phyloP scores from a whole-genome alignment of 2,888 invertebrate species.

The Mythimna albipuncta region DNA sequence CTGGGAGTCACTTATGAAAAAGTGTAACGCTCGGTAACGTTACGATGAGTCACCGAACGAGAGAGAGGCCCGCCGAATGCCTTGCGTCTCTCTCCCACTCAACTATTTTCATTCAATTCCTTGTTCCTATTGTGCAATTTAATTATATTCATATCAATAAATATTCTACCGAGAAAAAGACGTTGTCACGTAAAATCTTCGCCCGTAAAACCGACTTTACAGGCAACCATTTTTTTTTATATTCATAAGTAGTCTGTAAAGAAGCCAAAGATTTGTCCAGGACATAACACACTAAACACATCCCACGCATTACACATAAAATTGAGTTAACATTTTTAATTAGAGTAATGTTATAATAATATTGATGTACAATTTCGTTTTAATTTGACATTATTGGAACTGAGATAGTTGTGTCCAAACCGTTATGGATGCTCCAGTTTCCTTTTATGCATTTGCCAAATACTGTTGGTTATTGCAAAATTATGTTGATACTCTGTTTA shows the following conservation, averaged over 20 bases:
- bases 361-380: slow-evolving; percentile 9
- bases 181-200: no score
- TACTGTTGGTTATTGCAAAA: neutral
- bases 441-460: neutral
- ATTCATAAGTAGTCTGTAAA: slow-evolving; percentile 18
- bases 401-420: neutral
- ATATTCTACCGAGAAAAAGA: no score
- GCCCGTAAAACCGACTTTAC: no score
- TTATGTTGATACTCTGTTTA: neutral
- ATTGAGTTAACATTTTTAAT: neutral
- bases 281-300: neutral
- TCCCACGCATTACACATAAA: neutral
- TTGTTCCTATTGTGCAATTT: no score
- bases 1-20: no score
- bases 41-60: no score
- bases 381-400: slow-evolving; percentile 9
- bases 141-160: no score
- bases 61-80: no score
- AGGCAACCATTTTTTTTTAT: no score
- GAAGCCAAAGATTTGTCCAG: slow-evolving; percentile 42
- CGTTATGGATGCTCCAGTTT: neutral
- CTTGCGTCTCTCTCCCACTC: no score
- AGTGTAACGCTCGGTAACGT: no score
- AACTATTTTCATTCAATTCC: no score
- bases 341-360: neutral